phyloP scores from a whole-genome alignment of 2,888 invertebrate genomes.

The Strigamia crassipes region DNA sequence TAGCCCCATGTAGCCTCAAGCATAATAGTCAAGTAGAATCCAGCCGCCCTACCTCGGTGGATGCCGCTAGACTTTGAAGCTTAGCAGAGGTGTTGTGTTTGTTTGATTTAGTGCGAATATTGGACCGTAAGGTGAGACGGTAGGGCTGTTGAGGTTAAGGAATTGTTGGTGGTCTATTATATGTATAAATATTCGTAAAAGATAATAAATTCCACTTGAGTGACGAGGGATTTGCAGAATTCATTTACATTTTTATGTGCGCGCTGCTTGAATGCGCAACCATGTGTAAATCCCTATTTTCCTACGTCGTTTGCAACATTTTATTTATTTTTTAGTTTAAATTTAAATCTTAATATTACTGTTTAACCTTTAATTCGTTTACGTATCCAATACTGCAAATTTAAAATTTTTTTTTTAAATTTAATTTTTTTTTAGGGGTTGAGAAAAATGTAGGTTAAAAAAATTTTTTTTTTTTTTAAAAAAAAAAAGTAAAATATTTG shows the following conservation, averaged over 20 bases:
- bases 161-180: neutral
- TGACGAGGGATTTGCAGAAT: slow-evolving; percentile 22
- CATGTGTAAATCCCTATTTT: slow-evolving; percentile 15
- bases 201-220: slow-evolving; percentile 37
- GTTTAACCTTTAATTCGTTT: slow-evolving; percentile 1
- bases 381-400: neutral
- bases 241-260: slow-evolving; percentile 29
- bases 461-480: neutral
- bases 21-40: slow-evolving; percentile 39
- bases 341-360: neutral
- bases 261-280: slow-evolving; percentile 23
- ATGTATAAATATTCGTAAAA: neutral
- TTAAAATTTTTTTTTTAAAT: too few species aligned
- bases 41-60: slow-evolving; percentile 14
- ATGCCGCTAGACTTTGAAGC: slow-evolving; percentile 36
- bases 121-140: slow-evolving; percentile 7
- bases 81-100: slow-evolving; percentile 35
- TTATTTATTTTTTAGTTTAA: neutral
- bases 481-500: neutral
- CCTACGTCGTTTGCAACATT: neutral
- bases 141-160: neutral
- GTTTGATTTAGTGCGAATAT: slow-evolving; percentile 42
- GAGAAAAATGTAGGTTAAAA: neutral
- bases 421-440: too few species aligned
- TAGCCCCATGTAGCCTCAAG: slow-evolving; percentile 35